phyloP scores from a whole-genome alignment of 2,888 invertebrate species.

The Latrodectus elegans region DNA sequence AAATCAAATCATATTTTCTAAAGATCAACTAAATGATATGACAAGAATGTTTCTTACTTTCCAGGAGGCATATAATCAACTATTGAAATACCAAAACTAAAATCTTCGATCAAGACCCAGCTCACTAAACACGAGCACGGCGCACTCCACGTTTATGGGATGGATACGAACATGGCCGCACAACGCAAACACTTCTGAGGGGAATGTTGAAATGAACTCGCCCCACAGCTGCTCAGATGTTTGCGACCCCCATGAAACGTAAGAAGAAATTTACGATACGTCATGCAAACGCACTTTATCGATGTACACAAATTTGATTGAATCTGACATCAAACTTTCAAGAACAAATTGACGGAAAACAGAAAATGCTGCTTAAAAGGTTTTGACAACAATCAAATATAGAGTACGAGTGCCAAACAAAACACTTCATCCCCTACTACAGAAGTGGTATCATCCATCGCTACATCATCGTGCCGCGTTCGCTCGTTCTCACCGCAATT shows the following conservation, averaged over 20 bases:
- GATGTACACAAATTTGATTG: background rate
- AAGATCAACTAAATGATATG: background rate
- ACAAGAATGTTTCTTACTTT: background rate
- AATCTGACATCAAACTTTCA: background rate
- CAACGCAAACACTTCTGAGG: slow-evolving; percentile 64
- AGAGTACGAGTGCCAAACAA: background rate
- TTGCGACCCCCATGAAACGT: background rate
- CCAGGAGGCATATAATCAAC: background rate
- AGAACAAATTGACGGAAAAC: background rate
- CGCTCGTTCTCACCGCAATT: background rate
- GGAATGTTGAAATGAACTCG: slow-evolving; percentile 49
- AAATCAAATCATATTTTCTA: background rate
- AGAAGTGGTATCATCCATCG: slow-evolving; percentile 27
- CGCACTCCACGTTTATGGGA: slow-evolving; percentile 56
- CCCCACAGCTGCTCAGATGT: slow-evolving; percentile 37
- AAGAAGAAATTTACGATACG: no score
- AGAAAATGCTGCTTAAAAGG: background rate
- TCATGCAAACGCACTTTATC: no score
- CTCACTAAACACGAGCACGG: background rate
- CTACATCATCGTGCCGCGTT: background rate
- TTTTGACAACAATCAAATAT: background rate
- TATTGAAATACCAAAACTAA: background rate
- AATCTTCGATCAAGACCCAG: background rate
- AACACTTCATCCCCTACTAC: background rate
- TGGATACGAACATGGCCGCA: slow-evolving; percentile 63